phyloP scores from a whole-genome alignment of 2,113 vertebrate genomes.

The Danionella cerebrum region DNA sequence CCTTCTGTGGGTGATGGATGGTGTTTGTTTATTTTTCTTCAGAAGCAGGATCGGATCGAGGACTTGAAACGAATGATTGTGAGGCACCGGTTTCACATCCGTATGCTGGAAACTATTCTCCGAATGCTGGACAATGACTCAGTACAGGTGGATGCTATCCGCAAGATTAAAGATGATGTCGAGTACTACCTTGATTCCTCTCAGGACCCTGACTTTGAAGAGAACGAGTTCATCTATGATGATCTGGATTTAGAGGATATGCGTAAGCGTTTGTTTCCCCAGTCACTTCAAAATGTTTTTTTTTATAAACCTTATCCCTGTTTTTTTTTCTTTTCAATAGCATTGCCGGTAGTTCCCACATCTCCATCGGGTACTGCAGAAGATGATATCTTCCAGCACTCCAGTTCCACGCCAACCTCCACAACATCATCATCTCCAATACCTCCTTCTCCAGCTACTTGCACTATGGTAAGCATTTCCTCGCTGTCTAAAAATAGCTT shows the following conservation, averaged over 20 bases:
- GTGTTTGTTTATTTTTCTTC: too few species aligned
- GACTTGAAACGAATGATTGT: constrained; percentile 81
- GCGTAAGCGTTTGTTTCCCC: constrained; percentile 57
- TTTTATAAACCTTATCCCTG: not conserved
- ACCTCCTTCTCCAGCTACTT: constrained; percentile 79
- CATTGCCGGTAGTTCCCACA: constrained; percentile 76
- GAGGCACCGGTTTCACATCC: constrained; percentile 78
- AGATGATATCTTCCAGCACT: constrained; percentile 84
- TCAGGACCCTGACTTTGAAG: constrained; percentile 84
- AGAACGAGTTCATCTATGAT: constrained; percentile 85
- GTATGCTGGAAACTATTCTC: constrained; percentile 83
- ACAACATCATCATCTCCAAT: constrained; percentile 85
- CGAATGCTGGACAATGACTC: constrained; percentile 87
- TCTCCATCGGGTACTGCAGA: constrained; percentile 79
- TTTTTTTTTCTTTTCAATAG: constrained; percentile 43
- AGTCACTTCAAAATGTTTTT: not conserved
- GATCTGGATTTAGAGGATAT: constrained; percentile 85
- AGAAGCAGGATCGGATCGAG: constrained; percentile 85
- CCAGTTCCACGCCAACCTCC: constrained; percentile 85
- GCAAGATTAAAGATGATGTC: constrained; percentile 86
- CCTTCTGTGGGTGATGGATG: too few species aligned
- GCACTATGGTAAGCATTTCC: constrained; percentile 67
- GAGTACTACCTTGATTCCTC: constrained; percentile 86
- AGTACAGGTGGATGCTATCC: constrained; percentile 76
- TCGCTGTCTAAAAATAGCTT: too few species aligned